These are phyloP conservation scores for Hystrix brachyura DNA, from an alignment of 2,113 vertebrate genomes.

Conservation along the genomic window DNA sequence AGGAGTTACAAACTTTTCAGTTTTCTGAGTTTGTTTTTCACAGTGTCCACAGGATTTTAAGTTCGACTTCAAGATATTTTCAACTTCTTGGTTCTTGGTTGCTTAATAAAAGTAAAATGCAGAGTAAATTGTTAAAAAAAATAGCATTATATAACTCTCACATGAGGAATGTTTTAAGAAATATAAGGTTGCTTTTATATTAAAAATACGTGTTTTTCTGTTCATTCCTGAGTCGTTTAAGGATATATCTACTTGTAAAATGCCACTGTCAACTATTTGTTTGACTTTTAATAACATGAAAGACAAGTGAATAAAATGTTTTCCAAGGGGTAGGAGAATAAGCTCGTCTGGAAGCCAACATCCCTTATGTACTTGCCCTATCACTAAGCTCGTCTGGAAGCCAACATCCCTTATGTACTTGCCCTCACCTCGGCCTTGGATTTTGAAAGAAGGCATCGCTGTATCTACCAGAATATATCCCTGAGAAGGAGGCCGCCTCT, in stretches of 20 bases:
- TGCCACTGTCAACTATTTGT: neutral
- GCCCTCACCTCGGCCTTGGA: neutral
- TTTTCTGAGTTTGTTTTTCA: neutral
- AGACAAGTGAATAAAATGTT: constrained; percentile 16
- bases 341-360: neutral
- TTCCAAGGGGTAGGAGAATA: neutral
- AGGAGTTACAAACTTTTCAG: neutral
- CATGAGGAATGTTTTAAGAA: neutral
- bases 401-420: rapidly evolving
- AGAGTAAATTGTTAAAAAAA: neutral
- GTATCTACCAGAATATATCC: neutral
- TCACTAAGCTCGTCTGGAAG: neutral
- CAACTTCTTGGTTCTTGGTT: constrained; percentile 4
- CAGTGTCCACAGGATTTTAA: neutral
- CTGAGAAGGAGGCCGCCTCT: neutral
- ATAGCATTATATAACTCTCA: neutral
- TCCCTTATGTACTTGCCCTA: rapidly evolving
- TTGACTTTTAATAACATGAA: neutral
- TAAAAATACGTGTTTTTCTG: neutral
- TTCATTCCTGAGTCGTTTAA: constrained; percentile 34
- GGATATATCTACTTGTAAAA: constrained; percentile 17
- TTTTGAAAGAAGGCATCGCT: neutral
- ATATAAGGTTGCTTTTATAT: constrained; percentile 22
- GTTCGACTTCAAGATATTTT: constrained; percentile 16
- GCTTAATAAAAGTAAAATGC: neutral